Evolutionary conservation across 2,888 invertebrate species (phyloP), one percentile per base, ranked within the genome.

Genomic region (Melanotus villosus): DNA sequence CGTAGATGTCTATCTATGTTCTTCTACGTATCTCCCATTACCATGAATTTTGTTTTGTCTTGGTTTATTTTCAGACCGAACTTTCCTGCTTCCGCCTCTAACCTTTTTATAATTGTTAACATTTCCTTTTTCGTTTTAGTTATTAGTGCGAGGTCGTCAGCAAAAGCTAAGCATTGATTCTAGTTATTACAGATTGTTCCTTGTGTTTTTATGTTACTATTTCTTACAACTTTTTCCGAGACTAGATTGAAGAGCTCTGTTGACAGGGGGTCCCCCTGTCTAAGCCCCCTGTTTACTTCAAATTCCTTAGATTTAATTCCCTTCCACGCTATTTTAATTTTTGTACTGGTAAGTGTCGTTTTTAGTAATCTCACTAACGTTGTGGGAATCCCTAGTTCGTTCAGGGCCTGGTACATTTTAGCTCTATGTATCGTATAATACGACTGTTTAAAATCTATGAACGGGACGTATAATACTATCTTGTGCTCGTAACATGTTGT

Each of bases 401-500:
- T 43, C 43, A 43, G 43, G 3, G 43, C 43, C 14, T 43, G 43
- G 18, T 43, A 43, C 43, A 18, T 43, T 43, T 43, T 43, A 3
- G 14, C 7, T 16, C 16, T 43, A 43, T 43, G 14, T 12, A 43
- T 43, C 2, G 2, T 43, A 43, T 43, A 5, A 19, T 43, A 38
- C 14, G 16, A 5, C 19, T 43, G 43, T 10, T 43, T 43, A 43
- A 43, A 43, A 16, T 43, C 43, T 43, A 43, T 38, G 14, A 38
- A 38, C 10, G 10, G n/a, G 10, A 10, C 38, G 14, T 16, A 16
- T 12, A 45, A 19, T 19, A 45, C 19, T 21, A 45, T 21, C 12
- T 45, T 45, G 45, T 45, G 9, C 7, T 45, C 45, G 23, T 45
- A 45, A 45, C 45, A 21, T 45, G 45, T 45, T 2, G 45, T 45